Percentiles rank a stretch among this genome's conserved stretches.
These are phyloP conservation scores for Cephus rjabovi DNA, from an alignment of 2,888 invertebrate genomes.

Conservation along the genomic window DNA sequence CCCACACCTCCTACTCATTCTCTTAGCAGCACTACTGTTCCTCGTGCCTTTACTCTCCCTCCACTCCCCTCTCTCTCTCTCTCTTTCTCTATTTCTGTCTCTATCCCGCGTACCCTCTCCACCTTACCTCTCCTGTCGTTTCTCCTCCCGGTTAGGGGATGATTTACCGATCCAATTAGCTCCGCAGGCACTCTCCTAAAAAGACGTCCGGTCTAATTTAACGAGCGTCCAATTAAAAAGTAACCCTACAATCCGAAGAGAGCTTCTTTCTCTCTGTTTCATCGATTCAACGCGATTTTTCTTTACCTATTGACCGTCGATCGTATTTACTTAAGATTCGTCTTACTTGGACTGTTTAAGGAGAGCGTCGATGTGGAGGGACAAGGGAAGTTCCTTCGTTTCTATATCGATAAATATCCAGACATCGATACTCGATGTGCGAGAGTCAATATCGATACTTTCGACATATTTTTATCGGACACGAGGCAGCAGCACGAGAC, in stretches of 20 bases:
- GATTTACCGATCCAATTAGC: slow-evolving; percentile 68
- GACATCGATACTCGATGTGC: too few relatives aligned
- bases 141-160: slow-evolving; percentile 59
- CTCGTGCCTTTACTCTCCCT: background rate
- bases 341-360: too few relatives aligned
- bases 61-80: slow-evolving; percentile 1
- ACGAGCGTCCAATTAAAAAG: slow-evolving; percentile 65
- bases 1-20: slow-evolving; percentile 22
- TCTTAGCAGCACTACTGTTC: background rate
- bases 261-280: background rate
- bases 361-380: too few relatives aligned
- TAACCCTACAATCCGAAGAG: slow-evolving; percentile 37
- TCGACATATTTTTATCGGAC: too few relatives aligned
- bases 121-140: slow-evolving; percentile 15
- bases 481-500: too few relatives aligned
- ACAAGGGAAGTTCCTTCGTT: too few relatives aligned
- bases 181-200: slow-evolving; percentile 56
- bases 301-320: too few relatives aligned
- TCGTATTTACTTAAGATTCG: too few relatives aligned
- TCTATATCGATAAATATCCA: too few relatives aligned
- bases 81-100: slow-evolving; percentile 1
- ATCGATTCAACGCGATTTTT: too few relatives aligned
- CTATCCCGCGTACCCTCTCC: slow-evolving; percentile 13
- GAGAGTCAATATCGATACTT: too few relatives aligned
- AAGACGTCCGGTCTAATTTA: slow-evolving; percentile 66